phyloP scores from a whole-genome alignment of 2,113 vertebrate species.

The Colinus virginianus region DNA sequence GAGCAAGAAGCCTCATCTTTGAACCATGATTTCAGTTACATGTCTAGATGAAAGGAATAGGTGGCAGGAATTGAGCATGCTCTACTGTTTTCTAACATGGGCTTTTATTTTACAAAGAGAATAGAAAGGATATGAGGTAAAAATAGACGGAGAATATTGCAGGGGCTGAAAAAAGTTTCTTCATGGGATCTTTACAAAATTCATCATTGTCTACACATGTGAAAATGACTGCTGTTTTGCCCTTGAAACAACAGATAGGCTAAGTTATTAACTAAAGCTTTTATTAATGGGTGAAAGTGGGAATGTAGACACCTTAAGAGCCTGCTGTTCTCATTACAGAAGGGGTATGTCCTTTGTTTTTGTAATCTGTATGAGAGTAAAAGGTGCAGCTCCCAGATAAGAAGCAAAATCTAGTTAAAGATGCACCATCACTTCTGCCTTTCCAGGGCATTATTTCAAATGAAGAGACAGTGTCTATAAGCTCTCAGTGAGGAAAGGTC shows the following conservation, averaged over 20 bases:
- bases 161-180: not conserved
- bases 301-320: not conserved
- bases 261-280: not conserved
- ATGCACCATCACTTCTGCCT: not conserved
- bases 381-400: slow-evolving; percentile 67
- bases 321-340: not conserved
- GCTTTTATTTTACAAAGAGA: not conserved
- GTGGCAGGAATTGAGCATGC: not conserved
- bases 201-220: not conserved
- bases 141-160: not conserved
- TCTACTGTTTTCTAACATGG: not conserved
- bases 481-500: not conserved
- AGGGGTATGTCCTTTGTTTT: slow-evolving; percentile 33
- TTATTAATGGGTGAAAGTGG: slow-evolving; percentile 22
- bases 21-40: not conserved
- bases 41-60: not conserved
- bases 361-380: not conserved
- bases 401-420: slow-evolving; percentile 20
- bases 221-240: slow-evolving; percentile 1
- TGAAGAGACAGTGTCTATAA: not conserved
- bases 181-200: not conserved
- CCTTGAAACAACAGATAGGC: slow-evolving; percentile 22
- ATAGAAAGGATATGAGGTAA: not conserved
- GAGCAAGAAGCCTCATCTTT: not conserved
- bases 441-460: not conserved